A percentile compares a stretch with the other conserved stretches of the same genome.
Evolutionary conservation across 2,888 invertebrate species (phyloP).

Genomic region (Melieria omissa): DNA sequence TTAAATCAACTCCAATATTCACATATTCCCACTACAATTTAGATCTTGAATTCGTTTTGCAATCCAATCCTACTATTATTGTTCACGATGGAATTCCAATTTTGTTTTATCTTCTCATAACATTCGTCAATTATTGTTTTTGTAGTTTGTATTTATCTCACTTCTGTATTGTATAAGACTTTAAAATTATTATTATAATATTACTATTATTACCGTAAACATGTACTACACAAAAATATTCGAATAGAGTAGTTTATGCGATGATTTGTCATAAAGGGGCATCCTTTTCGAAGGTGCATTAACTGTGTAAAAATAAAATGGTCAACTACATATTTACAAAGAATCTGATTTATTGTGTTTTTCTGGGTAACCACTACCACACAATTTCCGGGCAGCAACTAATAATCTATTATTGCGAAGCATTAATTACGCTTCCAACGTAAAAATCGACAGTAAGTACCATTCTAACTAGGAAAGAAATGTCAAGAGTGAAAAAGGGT

Average conservation of each 20-base stretch:
- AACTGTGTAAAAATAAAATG: too few species aligned
- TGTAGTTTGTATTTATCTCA: constrained; percentile 3
- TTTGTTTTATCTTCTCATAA: neutral
- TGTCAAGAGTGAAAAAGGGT: too few species aligned
- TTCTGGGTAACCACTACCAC: neutral
- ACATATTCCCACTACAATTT: constrained; percentile 5
- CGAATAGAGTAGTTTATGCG: too few species aligned
- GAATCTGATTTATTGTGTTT: neutral
- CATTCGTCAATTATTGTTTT: constrained; percentile 2
- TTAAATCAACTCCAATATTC: neutral
- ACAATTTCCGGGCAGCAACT: too few species aligned
- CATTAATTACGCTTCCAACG: too few species aligned
- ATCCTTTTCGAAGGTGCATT: too few species aligned
- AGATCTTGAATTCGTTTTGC: constrained; percentile 10
- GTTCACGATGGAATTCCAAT: neutral
- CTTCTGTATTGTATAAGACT: constrained; percentile 1
- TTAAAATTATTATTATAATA: neutral
- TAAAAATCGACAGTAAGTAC: too few species aligned
- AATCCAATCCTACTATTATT: constrained; percentile 8
- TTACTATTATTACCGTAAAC: neutral
- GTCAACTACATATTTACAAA: too few species aligned
- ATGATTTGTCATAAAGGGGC: too few species aligned
- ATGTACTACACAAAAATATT: neutral
- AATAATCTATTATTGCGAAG: too few species aligned
- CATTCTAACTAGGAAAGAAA: too few species aligned